Evolutionary conservation across 2,113 vertebrate species (phyloP), one percentile per base, ranked within the genome.

Genomic region (Tupaia chinensis): DNA sequence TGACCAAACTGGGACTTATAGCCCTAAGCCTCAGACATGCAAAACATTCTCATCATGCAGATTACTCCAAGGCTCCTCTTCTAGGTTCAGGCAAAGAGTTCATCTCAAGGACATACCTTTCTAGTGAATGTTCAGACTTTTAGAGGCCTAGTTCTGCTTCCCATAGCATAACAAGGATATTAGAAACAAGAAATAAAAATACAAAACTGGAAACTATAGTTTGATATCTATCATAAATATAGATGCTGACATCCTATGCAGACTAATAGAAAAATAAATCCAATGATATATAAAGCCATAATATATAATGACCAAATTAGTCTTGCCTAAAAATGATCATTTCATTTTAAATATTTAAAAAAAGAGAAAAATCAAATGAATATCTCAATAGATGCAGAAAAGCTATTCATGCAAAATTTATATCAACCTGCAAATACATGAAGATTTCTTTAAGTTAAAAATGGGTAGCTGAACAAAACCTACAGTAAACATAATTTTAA

Each of bases 331-430:
- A 6, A 85, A 54, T 17, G 2, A 1, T 61, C 34, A 93, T 44
- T 68, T 22, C 60, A 68, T 54, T 65, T 44, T 60, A 65, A 72
- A 34, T 65, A 65, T 70, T 78, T 66, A 60, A 95, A 86, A n/a
- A 63, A 76, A 77, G 12, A 76, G 61, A 87, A 87, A 94, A 87
- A 69, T 56, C 61, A 69, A 90, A 80, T 19, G 7, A 80, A 80
- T 15, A 92, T 29, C 23, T 93, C 61, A 66, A 54, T 25, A 86
- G 25, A 61, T 87, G 11, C 68, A 27, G 16, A 85, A 80, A 80
- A 89, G 2, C 6, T 66, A 61, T 27, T 13, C 27, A 44, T 20
- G 23, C 9, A 74, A 29, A 80, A 68, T 85, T 73, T 63, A 58
- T 53, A 93, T 66, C n/a, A 29, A 54, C 29, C 1, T 78, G 19